A percentile compares a stretch with the other conserved stretches of the same genome.
Evolutionary conservation across 2,113 vertebrate genomes (phyloP).

Genomic region (Apaloderma vittatum): DNA sequence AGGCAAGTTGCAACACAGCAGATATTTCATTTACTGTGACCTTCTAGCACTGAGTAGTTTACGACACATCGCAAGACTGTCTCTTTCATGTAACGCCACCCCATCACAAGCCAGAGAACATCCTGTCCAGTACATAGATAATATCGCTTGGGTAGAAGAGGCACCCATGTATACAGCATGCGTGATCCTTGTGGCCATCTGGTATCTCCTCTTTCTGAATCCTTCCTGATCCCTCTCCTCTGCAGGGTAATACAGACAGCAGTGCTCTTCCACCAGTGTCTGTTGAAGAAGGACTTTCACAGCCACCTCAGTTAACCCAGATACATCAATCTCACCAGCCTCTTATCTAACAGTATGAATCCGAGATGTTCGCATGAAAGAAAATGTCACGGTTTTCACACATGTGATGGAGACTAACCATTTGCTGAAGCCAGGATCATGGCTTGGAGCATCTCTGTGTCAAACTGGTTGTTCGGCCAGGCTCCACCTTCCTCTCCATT

Average conservation of each 20-base stretch:
- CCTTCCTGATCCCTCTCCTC: neutral
- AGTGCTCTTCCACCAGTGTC: neutral
- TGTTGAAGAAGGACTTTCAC: neutral
- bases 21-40: neutral
- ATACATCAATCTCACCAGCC: neutral
- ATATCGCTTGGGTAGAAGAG: neutral
- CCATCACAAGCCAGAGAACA: rapidly evolving
- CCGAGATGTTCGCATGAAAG: rapidly evolving
- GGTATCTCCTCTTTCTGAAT: neutral
- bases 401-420: constrained; percentile 77
- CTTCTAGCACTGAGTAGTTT: neutral
- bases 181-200: neutral
- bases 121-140: too few species aligned
- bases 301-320: neutral
- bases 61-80: neutral
- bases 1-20: neutral
- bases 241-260: neutral
- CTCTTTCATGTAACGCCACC: neutral
- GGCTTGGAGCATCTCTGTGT: constrained; percentile 96
- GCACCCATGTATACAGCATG: neutral
- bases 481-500: constrained; percentile 93
- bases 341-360: neutral
- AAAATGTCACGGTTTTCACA: neutral
- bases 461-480: constrained; percentile 97
- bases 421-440: constrained; percentile 96